Conservation (phyloP, 2,113 vertebrate genomes). For the Cisticola juncidis region DNA sequence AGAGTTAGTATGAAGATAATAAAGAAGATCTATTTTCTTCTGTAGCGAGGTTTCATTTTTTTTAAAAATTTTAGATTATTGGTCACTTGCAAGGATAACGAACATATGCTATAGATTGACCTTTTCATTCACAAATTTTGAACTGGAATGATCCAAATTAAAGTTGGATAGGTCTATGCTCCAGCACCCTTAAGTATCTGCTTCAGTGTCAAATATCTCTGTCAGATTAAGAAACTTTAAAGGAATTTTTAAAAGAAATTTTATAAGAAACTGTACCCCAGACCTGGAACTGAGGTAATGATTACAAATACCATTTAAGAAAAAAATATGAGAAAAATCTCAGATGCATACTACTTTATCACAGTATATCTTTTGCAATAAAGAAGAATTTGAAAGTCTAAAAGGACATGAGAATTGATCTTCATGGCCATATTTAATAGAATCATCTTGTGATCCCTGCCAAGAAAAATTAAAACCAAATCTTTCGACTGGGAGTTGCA, state of each 20-base stretch:
- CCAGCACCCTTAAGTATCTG: not conserved
- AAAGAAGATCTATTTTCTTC: not conserved
- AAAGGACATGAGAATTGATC: not conserved
- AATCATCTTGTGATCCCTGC: not conserved
- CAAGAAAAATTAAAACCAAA: not conserved
- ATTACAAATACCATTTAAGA: not conserved
- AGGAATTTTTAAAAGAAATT: not conserved
- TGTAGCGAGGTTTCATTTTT: not conserved
- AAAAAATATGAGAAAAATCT: not conserved
- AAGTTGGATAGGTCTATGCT: not conserved
- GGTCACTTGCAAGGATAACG: not conserved
- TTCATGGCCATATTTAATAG: not conserved
- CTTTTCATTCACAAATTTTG: not conserved
- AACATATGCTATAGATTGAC: not conserved
- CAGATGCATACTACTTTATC: not conserved
- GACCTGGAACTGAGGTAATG: not conserved
- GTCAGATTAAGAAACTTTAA: not conserved
- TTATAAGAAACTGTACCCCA: not conserved
- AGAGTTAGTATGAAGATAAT: not conserved
- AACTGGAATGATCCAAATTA: not conserved
- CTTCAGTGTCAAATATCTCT: not conserved
- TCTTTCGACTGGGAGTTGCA: not conserved
- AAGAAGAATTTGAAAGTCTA: not conserved
- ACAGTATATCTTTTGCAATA: not conserved
- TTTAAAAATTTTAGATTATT: not conserved